phyloP scores from a whole-genome alignment of 2,797 vertebrate species.

The Lycodopsis pacificus region DNA sequence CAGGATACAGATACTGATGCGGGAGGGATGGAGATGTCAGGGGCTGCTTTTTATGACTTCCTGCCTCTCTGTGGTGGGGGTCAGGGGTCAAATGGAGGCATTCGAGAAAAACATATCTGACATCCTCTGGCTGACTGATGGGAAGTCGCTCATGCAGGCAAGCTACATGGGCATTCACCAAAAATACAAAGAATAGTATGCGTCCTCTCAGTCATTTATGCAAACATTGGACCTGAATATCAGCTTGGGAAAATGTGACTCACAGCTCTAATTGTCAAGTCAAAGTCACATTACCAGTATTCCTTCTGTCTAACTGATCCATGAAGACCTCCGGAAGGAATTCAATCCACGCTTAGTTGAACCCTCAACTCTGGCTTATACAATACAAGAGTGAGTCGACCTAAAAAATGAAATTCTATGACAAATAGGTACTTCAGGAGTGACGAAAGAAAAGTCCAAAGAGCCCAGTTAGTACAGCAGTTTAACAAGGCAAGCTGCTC shows the following conservation, averaged over 20 bases:
- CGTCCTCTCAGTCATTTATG: conserved; percentile 28
- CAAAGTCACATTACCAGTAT: conserved; percentile 33
- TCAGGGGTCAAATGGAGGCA: conserved; percentile 57
- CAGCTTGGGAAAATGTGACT: conserved; percentile 23
- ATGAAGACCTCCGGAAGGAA: conserved; percentile 33
- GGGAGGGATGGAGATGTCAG: background rate
- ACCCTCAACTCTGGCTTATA: conserved; percentile 26
- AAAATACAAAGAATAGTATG: conserved; percentile 2
- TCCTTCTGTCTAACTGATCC: conserved; percentile 29
- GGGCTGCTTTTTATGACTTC: conserved; percentile 30
- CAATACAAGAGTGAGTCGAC: background rate
- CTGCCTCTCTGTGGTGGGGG: conserved; percentile 24
- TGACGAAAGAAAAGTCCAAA: conserved; percentile 14
- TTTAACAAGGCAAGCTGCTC: conserved; percentile 26
- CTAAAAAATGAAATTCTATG: background rate
- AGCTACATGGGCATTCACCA: conserved; percentile 3
- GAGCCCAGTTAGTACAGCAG: background rate
- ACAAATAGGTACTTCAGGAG: background rate
- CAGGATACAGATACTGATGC: conserved; percentile 8
- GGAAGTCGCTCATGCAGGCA: conserved; percentile 22
- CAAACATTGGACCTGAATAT: conserved; percentile 47
- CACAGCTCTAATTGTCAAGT: conserved; percentile 10
- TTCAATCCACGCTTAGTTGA: conserved; percentile 29
- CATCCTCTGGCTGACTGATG: conserved; percentile 47
- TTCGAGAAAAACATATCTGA: conserved; percentile 33